Evolutionary conservation across 2,113 vertebrate species (phyloP), one percentile per base, ranked within the genome.

Genomic region (Zeus faber): DNA sequence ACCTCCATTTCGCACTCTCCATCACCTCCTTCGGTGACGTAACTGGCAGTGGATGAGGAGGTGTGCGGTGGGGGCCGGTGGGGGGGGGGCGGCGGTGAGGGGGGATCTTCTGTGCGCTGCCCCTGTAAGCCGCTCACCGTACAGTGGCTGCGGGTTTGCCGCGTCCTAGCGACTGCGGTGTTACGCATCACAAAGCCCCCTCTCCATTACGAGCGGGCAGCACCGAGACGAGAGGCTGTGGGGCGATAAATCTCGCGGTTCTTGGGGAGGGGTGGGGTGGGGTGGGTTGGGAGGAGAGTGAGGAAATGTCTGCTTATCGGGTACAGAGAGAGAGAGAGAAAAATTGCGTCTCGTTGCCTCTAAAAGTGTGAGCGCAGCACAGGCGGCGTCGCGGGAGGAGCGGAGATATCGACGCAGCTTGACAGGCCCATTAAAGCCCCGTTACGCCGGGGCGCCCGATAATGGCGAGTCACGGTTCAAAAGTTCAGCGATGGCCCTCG

Each of bases 41-140:
- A 66, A 63, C 70, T 77, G 76, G 72, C 72, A 57, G 62, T 8
- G 65, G 62, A 73, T 80, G 56, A 79, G 31, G 70, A 69, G 48
- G 49, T 17, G 8, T 18, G 2, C 18, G 17, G 17, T 43, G 3
- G 16, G 2, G 17, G 40, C 17, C 14, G 40, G n/a, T 20, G 17
- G 8, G n/a, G 14, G 8, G 16, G 11, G 3, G 45, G 51, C 54
- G 21, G 54, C 24, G 47, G 43, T 46, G 57, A 26, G 70, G 48
- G 8, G 51, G 26, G 2, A 3, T 14, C 33, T 37, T 11, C 13
- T 22, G 40, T 56, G 41, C 74, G 58, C 49, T 17, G 25, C 26
- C 62, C 0, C 11, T 62, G n/a, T n/a, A n/a, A n/a, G n/a, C n/a
- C n/a, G n/a, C n/a, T n/a, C n/a, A n/a, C n/a, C n/a, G n/a, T n/a